Evolutionary conservation across 2,888 invertebrate genomes (phyloP), one percentile per base, ranked within the genome.

Genomic region (Syrphus vitripennis): DNA sequence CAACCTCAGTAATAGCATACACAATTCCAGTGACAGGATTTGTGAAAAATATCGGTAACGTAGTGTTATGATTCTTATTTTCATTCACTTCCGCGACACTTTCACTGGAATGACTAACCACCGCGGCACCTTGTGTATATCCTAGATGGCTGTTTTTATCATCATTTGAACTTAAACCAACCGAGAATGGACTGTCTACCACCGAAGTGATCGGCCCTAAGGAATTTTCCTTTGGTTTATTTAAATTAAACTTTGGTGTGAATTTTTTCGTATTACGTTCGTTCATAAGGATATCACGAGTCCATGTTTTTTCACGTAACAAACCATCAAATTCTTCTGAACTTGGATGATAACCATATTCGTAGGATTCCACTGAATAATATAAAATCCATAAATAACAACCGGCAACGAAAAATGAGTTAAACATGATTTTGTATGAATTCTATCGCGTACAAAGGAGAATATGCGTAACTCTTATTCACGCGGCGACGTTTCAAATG

Each of bases 11-110:
- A 9, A 92, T 91, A 63, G 91, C 91, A 84, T 92, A 92, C 2
- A 92, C 89, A 63, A 91, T 91, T 29, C 91, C 91, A 0, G 92
- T 92, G 7, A 89, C 89, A 2, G 92, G 92, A 88, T 92, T 92
- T 1, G 90, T 91, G 70, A 92, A 92, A 87, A 90, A 92, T 7
- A 92, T 90, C 12, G 92, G 92, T 79, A 91, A 90, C 4, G 76
- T 71, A 26, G 78, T 45, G 7, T 65, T 45, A 0, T 55, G 61
- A 55, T 81, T 78, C 2, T 31, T 21, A 24, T 53, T 61, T 29
- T 26, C 61, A 40, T 14, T 79, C 14, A 76, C 67, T 79, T 76
- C 72, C 16, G 59, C 19, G 2, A 79, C 40, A 79, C 48, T 75
- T 80, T 83, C 83, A 83, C 83, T 83, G 2, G 69, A 63, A 14